Evolutionary conservation across 1,140 invertebrate species (phyloP).

Genomic region (Wiebesia pumilae): DNA sequence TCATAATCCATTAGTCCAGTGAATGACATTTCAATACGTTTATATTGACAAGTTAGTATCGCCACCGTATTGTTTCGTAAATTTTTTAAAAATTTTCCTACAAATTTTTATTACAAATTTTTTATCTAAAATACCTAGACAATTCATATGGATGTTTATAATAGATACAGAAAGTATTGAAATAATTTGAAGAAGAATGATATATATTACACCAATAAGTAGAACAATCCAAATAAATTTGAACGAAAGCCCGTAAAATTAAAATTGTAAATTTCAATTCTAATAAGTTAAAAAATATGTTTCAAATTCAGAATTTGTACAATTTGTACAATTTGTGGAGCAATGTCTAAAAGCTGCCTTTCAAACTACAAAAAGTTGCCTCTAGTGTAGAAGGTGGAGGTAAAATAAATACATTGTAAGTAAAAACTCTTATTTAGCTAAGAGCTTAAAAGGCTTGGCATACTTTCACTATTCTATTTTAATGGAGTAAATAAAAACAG

Average conservation of each 20-base stretch:
- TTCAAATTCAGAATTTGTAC: background rate
- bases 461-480: background rate
- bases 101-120: background rate
- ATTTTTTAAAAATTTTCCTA: no score
- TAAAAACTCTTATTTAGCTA: background rate
- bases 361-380: background rate
- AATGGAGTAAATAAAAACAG: background rate
- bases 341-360: background rate
- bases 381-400: background rate
- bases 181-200: no score
- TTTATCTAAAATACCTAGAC: no score
- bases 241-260: no score
- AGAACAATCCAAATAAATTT: no score
- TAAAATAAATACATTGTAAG: background rate
- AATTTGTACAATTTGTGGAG: background rate
- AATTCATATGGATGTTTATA: no score
- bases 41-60: background rate
- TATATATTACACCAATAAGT: no score
- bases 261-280: no score
- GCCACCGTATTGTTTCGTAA: background rate
- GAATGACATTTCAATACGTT: slow-evolving; percentile 2
- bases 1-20: background rate
- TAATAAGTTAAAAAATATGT: background rate
- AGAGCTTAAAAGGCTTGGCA: background rate
- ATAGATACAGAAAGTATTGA: no score